phyloP scores from a whole-genome alignment of 2,113 vertebrate species.

The Mionectes macconnelli region DNA sequence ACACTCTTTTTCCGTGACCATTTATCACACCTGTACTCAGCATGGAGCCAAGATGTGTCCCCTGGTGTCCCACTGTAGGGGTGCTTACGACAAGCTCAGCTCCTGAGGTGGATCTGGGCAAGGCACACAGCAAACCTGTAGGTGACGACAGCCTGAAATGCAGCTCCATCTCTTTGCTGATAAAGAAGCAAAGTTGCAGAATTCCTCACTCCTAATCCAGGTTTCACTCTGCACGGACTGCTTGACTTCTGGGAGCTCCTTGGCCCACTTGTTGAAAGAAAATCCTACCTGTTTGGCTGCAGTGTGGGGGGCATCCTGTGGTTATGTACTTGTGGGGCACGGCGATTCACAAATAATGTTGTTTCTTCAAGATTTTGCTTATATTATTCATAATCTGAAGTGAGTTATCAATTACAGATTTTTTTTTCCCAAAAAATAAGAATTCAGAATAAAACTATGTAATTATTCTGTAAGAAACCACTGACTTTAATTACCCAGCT shows the following conservation, averaged over 20 bases:
- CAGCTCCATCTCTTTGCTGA: not conserved
- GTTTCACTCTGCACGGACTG: not conserved
- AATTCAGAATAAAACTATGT: not conserved
- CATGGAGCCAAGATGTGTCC: accelerated
- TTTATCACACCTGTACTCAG: not conserved
- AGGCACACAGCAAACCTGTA: not conserved
- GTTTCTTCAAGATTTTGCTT: not conserved
- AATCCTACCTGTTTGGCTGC: not conserved
- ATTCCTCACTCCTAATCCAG: not conserved
- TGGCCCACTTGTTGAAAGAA: not conserved
- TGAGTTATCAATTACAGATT: not conserved
- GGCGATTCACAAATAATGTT: not conserved
- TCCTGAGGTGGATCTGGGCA: not conserved
- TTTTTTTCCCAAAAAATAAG: not conserved
- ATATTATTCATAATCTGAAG: not conserved
- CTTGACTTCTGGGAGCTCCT: not conserved
- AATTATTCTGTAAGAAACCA: not conserved
- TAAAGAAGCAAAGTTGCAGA: not conserved
- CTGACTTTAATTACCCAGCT: not conserved
- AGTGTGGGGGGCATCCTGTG: not conserved
- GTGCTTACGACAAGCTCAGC: not conserved
- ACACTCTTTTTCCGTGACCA: accelerated
- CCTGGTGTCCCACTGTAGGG: not conserved
- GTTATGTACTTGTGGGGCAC: not conserved
- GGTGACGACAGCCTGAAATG: not conserved